Base-by-base conservation (phyloP, 2,888 invertebrate species). In the Oxystoma pomonae region DNA sequence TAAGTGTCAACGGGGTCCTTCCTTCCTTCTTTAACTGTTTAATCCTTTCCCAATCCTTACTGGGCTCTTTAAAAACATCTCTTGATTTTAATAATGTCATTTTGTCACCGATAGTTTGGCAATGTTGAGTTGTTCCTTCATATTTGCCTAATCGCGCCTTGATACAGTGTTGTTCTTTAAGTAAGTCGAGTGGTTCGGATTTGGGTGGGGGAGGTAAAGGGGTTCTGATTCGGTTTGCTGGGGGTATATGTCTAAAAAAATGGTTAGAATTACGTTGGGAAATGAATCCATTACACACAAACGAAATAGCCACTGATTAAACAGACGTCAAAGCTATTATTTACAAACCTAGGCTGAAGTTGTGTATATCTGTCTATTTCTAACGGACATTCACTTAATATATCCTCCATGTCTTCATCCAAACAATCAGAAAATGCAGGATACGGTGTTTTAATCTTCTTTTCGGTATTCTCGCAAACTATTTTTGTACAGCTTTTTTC, bases 281-380 rank as follows among this genome's bases (percentile, higher is more conserved):
- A 7, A 12, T 35, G 12, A 35, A 35, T 35, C 35, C 35, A 3
- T 35, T 35, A 7, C 12, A 35, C 12, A 35, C 35, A 35, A 35
- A 35, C 12, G 12, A 35, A 35, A 35, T 7, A 35, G 12, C 12
- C 35, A 35, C 35, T 35, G 12, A 7, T 35, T 35, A 35, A 35
- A 35, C n/a, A 53, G n/a, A 53, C 5, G 5, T 53, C 53, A 5
- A 19, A 17, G 7, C n/a, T 53, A 9, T 9, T n/a, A n/a, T 70
- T 63, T 55, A 68, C 68, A 57, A 65, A 68, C 16, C 68, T 61
- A 0, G 75, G 75, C 63, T 76, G 76, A 56, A 75, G 63, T 56
- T 64, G 58, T 3, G 62, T 61, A 5, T 68, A 57, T 50, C 63
- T 66, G n/a, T 69, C 67, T 20, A 20, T 55, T 19, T 67, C 68